Percentiles rank a stretch among this genome's conserved stretches.
These are phyloP conservation scores for Aphaenogaster floridana DNA, from an alignment of 1,140 invertebrate species.

Conservation along the genomic window DNA sequence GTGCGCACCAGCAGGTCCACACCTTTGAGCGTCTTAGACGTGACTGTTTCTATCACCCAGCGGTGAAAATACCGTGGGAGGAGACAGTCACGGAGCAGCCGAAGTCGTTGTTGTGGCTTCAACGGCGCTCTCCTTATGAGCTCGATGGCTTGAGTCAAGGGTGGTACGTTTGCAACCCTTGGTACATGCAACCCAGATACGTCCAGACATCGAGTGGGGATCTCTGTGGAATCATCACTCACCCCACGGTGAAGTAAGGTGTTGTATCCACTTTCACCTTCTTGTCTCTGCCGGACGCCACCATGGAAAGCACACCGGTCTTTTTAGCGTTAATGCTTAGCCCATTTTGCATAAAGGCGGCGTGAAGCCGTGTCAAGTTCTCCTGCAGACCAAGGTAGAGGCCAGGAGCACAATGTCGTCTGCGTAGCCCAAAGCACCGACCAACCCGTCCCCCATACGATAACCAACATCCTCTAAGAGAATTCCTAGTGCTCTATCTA, in stretches of 20 bases:
- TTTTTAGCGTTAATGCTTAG: constrained; percentile 45
- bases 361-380: neutral
- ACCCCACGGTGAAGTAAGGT: neutral
- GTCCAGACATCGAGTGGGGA: neutral
- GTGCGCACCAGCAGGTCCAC: constrained; percentile 23
- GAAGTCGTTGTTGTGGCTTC: constrained; percentile 63
- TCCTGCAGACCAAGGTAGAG: constrained; percentile 60
- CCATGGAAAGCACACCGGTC: constrained; percentile 17
- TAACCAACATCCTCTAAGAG: no score
- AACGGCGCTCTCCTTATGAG: constrained; percentile 42
- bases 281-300: constrained; percentile 6
- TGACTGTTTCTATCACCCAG: constrained; percentile 19
- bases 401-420: constrained; percentile 14
- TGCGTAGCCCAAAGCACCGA: constrained; percentile 74
- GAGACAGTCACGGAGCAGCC: constrained; percentile 32
- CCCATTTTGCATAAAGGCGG: constrained; percentile 29
- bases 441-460: no score
- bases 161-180: no score
- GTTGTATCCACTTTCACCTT: neutral
- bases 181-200: neutral
- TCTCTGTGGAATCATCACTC: neutral
- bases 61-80: constrained; percentile 41
- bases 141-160: neutral
- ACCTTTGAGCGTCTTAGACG: neutral
- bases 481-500: constrained; percentile 26